Percentiles rank a stretch among this genome's conserved stretches.
Conservation (phyloP, 2,888 invertebrate genomes). For the Bellardia pandia region DNA sequence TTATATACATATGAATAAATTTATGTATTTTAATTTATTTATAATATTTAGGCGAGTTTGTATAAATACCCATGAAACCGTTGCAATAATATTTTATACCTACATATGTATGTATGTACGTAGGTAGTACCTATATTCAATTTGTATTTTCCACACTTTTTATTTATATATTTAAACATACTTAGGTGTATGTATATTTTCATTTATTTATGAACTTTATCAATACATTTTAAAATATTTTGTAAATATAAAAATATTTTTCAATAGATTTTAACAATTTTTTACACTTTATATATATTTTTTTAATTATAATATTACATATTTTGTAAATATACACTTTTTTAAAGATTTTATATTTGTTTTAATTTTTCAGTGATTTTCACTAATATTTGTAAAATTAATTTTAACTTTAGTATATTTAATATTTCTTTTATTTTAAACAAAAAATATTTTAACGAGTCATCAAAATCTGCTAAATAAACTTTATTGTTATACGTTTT, state of each 20-base stretch:
- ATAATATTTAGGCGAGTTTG: conserved; percentile 25
- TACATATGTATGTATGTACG: no score
- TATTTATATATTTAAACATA: neutral
- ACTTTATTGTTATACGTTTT: conserved; percentile 59
- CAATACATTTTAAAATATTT: neutral
- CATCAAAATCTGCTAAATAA: conserved; percentile 70
- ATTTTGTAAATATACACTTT: conserved; percentile 28
- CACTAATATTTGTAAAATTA: conserved; percentile 47
- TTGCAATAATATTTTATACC: neutral
- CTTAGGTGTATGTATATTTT: neutral
- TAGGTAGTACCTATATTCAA: neutral
- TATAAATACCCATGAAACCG: conserved; percentile 27
- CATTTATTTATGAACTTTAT: neutral
- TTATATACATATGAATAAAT: conserved; percentile 1
- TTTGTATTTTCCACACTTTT: conserved; percentile 2
- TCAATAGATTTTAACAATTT: conserved; percentile 8
- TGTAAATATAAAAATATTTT: conserved; percentile 9
- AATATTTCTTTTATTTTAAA: conserved; percentile 17
- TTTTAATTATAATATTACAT: conserved; percentile 25
- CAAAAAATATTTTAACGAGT: conserved; percentile 66
- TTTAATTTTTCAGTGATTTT: conserved; percentile 31
- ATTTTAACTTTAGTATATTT: conserved; percentile 65
- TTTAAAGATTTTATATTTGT: conserved; percentile 34
- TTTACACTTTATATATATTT: conserved; percentile 5
- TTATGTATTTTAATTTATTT: neutral